Evolutionary conservation across 2,113 vertebrate genomes (phyloP), one percentile per base, ranked within the genome.

Genomic region (Reinhardtius hippoglossoides): DNA sequence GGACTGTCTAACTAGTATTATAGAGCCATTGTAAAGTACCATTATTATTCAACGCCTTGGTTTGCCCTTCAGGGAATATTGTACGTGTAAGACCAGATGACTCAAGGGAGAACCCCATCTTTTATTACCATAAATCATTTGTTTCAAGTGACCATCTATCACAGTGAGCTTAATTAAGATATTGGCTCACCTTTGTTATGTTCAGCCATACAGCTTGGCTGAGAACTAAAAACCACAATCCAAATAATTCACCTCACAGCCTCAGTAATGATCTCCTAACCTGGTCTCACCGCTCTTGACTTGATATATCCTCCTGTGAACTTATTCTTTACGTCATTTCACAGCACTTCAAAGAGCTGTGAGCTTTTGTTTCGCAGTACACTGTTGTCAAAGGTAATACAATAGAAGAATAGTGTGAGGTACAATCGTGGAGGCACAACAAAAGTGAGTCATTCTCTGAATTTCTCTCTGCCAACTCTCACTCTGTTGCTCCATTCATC

Each of bases 261-360:
- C 14, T 60, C 15, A 26, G 71, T 46, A 23, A 24, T 67, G 67
- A 46, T 76, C 54, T 74, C 12, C 62, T 68, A 40, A 40, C 35
- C 24, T 31, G 31, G 76, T 61, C 61, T 27, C 62, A 18, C 67
- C 48, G 8, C 27, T 58, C 35, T 48, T 67, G 66, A 62, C 67
- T 82, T 64, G 70, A 3, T 66, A 71, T 26, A 35, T 73, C 59
- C 76, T 60, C 57, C 46, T 61, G 35, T 31, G 48, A 78, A 74
- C 57, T 35, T 4, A 9, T 35, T 66, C 35, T 68, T 13, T 69
- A 23, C 73, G 69, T 68, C 67, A 55, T 76, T 83, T 84, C 60
- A 73, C 15, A 3, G 58, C 63, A 64, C 76, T 74, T 86, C 60
- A 87, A 83, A 83, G 74, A 52, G 8, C 14, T 26, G 20, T 48